Conservation (phyloP, 2,888 invertebrate genomes). For the Lycocerus yunnanus region DNA sequence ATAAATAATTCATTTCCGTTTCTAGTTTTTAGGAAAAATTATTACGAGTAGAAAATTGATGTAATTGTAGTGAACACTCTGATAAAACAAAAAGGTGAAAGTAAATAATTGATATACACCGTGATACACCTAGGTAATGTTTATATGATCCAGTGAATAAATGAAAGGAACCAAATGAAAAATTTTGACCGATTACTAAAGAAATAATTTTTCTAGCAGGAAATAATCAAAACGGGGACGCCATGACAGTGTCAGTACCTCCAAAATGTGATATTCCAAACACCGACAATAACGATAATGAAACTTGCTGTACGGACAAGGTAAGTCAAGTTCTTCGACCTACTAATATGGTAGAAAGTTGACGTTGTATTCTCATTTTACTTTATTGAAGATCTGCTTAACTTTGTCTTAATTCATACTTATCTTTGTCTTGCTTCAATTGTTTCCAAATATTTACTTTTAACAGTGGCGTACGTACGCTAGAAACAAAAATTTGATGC, state of each 20-base stretch:
- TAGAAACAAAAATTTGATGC: too few species aligned
- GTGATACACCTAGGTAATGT: neutral
- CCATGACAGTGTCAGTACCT: constrained; percentile 48
- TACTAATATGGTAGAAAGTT: constrained; percentile 9
- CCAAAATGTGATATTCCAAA: constrained; percentile 46
- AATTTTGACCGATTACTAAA: neutral
- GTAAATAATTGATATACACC: neutral
- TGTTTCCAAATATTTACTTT: neutral
- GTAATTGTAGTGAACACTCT: neutral
- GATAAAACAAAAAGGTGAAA: neutral
- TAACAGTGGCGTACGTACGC: neutral
- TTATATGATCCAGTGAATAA: neutral
- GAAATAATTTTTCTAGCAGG: constrained; percentile 3
- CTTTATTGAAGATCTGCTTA: neutral
- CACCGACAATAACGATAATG: constrained; percentile 47
- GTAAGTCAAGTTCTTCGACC: constrained; percentile 40
- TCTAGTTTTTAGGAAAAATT: neutral
- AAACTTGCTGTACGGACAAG: constrained; percentile 47
- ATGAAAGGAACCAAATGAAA: neutral
- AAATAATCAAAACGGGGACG: neutral
- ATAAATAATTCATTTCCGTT: neutral
- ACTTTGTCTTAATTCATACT: neutral
- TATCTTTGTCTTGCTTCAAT: neutral
- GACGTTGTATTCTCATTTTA: neutral
- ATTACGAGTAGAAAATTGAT: neutral